Evolutionary conservation across 2,888 invertebrate species (phyloP).

Genomic region (Drosophila colorata): DNA sequence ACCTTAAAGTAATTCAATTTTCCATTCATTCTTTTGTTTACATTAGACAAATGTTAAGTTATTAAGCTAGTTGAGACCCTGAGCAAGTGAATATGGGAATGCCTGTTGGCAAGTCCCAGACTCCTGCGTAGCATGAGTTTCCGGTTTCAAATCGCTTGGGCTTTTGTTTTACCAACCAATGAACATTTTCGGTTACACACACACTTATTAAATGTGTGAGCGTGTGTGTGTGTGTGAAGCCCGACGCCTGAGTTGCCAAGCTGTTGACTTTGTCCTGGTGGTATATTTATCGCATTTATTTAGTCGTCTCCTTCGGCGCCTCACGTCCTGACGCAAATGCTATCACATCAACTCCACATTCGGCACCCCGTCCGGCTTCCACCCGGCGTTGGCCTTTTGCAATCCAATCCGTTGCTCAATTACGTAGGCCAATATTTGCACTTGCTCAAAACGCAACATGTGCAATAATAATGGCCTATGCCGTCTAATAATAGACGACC

Average conservation of each 20-base stretch:
- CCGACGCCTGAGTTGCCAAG: constrained; percentile 30
- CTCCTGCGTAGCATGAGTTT: constrained; percentile 2
- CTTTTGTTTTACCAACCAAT: constrained; percentile 26
- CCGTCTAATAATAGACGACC: constrained; percentile 43
- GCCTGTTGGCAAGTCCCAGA: neutral
- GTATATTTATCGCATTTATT: constrained; percentile 60
- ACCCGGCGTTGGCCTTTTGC: constrained; percentile 23
- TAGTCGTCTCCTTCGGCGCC: constrained; percentile 27
- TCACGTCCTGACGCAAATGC: constrained; percentile 21
- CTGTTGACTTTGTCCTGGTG: constrained; percentile 48
- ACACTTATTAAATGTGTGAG: constrained; percentile 28
- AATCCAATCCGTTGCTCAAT: constrained; percentile 71
- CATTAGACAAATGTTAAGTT: constrained; percentile 2
- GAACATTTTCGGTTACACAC: constrained; percentile 34
- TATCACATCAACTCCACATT: constrained; percentile 1
- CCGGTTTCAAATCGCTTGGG: constrained; percentile 12
- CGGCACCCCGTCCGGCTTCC: neutral
- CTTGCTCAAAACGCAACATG: constrained; percentile 49
- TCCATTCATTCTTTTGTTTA: constrained; percentile 1
- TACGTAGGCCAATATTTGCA: constrained; percentile 62
- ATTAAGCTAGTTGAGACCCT: neutral
- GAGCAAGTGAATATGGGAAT: neutral
- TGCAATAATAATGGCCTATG: constrained; percentile 35
- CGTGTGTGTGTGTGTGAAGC: constrained; percentile 15
- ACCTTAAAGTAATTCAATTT: constrained; percentile 21